phyloP scores from a whole-genome alignment of 2,888 invertebrate genomes.

The Brachyopa scutellaris region DNA sequence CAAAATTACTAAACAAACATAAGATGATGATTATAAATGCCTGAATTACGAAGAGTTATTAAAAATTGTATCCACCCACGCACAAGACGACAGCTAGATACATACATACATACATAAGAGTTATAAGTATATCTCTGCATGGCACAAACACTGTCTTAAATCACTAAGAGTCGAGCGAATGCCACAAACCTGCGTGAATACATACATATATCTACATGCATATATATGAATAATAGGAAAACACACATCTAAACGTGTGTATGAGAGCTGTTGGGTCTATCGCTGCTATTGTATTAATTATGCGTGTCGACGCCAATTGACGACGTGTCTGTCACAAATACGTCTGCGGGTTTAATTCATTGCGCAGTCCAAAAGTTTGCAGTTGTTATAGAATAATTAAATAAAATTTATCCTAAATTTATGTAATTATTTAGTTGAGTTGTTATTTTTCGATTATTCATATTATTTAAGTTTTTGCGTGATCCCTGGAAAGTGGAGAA shows the following conservation, averaged over 20 bases:
- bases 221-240: not conserved
- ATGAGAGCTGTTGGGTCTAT: not conserved
- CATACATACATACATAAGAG: too few relatives aligned
- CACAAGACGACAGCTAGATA: too few relatives aligned
- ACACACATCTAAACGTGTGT: slow-evolving; percentile 11
- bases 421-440: slow-evolving; percentile 7
- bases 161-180: slow-evolving; percentile 1
- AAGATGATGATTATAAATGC: slow-evolving; percentile 8
- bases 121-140: not conserved
- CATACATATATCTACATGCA: too few relatives aligned
- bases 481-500: too few relatives aligned
- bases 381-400: slow-evolving; percentile 14
- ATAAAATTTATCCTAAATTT: slow-evolving; percentile 2
- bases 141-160: not conserved
- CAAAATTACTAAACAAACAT: slow-evolving; percentile 18
- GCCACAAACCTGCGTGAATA: not conserved
- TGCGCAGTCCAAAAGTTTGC: not conserved
- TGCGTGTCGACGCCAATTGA: slow-evolving; percentile 31
- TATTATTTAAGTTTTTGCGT: too few relatives aligned
- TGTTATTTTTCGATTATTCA: too few relatives aligned
- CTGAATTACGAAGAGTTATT: slow-evolving; percentile 19
- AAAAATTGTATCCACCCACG: slow-evolving; percentile 23
- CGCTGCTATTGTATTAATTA: slow-evolving; percentile 22
- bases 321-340: slow-evolving; percentile 28
- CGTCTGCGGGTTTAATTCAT: slow-evolving; percentile 8